Percentiles rank a stretch among this genome's conserved stretches.
These are phyloP conservation scores for Sceliomorpha sp. DNA, from an alignment of 2,888 invertebrate genomes.

Conservation along the genomic window DNA sequence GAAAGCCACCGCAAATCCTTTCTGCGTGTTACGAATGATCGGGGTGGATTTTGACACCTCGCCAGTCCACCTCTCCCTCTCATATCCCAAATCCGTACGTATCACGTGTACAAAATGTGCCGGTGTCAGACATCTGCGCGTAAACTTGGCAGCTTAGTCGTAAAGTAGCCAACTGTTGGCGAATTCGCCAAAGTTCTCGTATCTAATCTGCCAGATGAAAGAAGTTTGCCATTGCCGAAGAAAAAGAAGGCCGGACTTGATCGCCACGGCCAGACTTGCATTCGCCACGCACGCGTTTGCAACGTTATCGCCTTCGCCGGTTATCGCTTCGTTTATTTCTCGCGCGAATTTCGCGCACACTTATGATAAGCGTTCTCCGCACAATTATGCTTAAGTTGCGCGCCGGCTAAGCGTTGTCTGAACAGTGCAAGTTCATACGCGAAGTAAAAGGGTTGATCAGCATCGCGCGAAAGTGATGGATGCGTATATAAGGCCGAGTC, in stretches of 20 bases:
- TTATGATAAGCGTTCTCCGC: no score
- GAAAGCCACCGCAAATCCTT: conserved; percentile 44
- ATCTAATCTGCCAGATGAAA: conserved; percentile 26
- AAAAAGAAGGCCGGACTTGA: no score
- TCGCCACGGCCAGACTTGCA: no score
- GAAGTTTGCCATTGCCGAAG: conserved; percentile 14
- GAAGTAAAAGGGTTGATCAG: no score
- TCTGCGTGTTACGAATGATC: conserved; percentile 38
- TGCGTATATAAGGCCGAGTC: conserved; percentile 19
- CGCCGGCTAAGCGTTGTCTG: no score
- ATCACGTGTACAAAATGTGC: conserved; percentile 32
- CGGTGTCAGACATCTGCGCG: conserved; percentile 35
- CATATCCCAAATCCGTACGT: conserved; percentile 22
- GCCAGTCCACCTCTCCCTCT: conserved; percentile 18
- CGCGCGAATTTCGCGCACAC: no score
- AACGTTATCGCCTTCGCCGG: no score
- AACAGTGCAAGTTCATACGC: no score
- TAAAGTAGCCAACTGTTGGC: conserved; percentile 7
- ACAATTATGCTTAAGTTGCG: no score
- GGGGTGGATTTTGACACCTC: conserved; percentile 15
- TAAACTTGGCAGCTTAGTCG: conserved; percentile 18
- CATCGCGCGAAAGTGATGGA: conserved; percentile 25
- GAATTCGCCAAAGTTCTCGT: conserved; percentile 15
- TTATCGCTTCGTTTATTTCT: no score
- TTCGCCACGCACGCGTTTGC: no score